Conservation (phyloP, 2,113 vertebrate genomes). For the Jacana jacana region DNA sequence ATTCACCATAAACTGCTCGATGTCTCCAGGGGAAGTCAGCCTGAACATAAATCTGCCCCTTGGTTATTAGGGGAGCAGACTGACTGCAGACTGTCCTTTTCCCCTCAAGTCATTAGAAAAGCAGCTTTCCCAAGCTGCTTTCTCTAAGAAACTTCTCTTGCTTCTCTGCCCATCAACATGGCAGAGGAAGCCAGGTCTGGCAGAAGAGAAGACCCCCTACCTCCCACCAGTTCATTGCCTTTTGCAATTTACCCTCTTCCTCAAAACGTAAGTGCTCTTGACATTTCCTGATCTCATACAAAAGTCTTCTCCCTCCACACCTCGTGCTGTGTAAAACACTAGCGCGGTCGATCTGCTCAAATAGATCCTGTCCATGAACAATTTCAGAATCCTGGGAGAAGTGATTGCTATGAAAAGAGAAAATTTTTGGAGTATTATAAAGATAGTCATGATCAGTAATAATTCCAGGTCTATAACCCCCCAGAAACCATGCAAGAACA, state of each 20-base stretch:
- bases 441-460: background rate
- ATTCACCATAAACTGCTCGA: background rate
- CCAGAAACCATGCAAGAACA: background rate
- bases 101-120: background rate
- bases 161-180: background rate
- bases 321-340: background rate
- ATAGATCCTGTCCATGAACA: background rate
- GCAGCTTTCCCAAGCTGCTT: background rate
- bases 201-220: background rate
- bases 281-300: background rate
- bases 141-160: background rate
- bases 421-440: background rate
- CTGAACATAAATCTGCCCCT: background rate
- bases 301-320: background rate
- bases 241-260: background rate
- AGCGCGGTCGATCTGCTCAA: background rate
- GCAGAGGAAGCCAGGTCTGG: background rate
- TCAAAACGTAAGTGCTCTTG: rapidly evolving
- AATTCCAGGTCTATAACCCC: background rate
- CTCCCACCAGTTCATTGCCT: background rate
- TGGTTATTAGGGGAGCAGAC: background rate
- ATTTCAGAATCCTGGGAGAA: background rate
- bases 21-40: background rate
- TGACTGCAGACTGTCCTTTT: background rate
- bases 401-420: rapidly evolving